These are phyloP conservation scores for Acanthococcus lagerstroemiae DNA, from an alignment of 2,888 invertebrate species.

Conservation along the genomic window DNA sequence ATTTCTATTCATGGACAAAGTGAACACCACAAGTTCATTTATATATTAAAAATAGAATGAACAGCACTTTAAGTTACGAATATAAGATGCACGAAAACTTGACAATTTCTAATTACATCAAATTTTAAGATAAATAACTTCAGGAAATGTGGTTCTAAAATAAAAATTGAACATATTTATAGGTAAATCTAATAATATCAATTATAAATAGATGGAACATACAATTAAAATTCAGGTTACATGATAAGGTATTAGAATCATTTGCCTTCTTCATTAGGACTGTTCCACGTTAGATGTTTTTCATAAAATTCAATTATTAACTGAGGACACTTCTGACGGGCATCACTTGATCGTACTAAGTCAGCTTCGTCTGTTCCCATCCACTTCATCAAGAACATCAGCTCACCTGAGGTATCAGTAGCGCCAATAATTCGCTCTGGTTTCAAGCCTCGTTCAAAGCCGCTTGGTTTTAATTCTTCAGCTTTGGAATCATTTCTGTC, in stretches of 20 bases:
- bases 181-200: too few relatives aligned
- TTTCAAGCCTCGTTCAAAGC: constrained; percentile 70
- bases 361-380: constrained; percentile 91
- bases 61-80: too few relatives aligned
- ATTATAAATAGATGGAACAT: too few relatives aligned
- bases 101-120: too few relatives aligned
- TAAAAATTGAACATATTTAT: too few relatives aligned
- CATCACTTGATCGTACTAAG: constrained; percentile 79
- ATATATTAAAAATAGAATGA: too few relatives aligned
- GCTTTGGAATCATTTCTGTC: constrained; percentile 44
- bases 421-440: constrained; percentile 86
- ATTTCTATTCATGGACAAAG: too few relatives aligned
- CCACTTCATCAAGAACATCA: constrained; percentile 95
- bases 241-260: neutral
- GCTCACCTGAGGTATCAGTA: constrained; percentile 81
- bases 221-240: neutral
- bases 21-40: too few relatives aligned
- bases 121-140: too few relatives aligned
- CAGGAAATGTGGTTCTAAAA: too few relatives aligned
- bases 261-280: neutral
- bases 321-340: constrained; percentile 85
- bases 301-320: constrained; percentile 94
- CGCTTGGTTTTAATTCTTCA: constrained; percentile 42
- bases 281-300: constrained; percentile 90
- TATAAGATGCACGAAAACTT: too few relatives aligned